Percentiles rank a stretch among this genome's conserved stretches.
Evolutionary conservation across 2,113 vertebrate genomes (phyloP).

Genomic region (Cyanoramphus novaezelandiae): DNA sequence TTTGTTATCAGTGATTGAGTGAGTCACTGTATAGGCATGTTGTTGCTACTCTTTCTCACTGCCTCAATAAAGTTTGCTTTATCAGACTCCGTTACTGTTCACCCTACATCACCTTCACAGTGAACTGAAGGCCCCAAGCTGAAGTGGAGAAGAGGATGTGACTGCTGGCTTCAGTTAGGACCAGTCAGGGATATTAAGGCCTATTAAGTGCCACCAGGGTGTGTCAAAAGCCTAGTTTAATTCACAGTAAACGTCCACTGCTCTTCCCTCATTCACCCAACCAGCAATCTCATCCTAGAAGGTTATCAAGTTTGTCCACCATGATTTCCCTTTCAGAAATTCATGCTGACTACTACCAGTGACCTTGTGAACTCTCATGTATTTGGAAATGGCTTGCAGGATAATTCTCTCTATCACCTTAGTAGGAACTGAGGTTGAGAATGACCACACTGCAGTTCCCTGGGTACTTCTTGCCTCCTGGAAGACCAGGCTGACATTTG

Average conservation of each 20-base stretch:
- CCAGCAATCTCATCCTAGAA: background rate
- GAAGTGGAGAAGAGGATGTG: background rate
- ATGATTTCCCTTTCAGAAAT: background rate
- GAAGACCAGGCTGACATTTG: background rate
- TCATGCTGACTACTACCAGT: background rate
- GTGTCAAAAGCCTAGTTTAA: background rate
- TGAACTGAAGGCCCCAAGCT: background rate
- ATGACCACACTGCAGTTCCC: background rate
- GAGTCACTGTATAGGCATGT: rapidly evolving
- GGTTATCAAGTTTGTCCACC: background rate
- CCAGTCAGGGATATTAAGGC: background rate
- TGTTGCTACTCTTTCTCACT: background rate
- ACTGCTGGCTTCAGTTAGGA: background rate
- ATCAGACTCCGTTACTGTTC: background rate
- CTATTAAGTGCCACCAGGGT: background rate
- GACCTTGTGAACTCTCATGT: background rate
- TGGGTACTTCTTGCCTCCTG: background rate
- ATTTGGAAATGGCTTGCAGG: background rate
- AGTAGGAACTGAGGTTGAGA: background rate
- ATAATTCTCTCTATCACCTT: background rate
- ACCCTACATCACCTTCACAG: rapidly evolving
- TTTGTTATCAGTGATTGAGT: background rate
- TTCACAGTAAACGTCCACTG: background rate
- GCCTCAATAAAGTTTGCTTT: background rate
- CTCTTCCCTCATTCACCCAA: background rate